These are phyloP conservation scores for Drosophila ananassae DNA, from an alignment of 1,140 invertebrate species.

Conservation along the genomic window DNA sequence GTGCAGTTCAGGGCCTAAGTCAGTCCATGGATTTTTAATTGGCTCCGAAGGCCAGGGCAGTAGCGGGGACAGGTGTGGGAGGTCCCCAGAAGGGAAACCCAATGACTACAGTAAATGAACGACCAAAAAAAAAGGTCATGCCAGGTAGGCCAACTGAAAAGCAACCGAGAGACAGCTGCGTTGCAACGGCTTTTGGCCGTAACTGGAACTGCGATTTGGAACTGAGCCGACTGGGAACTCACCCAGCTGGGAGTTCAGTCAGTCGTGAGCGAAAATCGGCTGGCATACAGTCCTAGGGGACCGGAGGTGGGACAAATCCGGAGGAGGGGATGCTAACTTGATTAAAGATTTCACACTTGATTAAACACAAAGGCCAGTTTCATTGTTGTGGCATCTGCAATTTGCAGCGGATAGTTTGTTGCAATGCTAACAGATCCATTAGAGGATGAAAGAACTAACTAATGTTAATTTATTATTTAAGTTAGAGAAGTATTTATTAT, in stretches of 20 bases:
- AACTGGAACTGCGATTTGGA: conserved; percentile 41
- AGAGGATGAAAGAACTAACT: background rate
- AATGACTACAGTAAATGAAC: conserved; percentile 21
- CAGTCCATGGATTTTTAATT: conserved; percentile 68
- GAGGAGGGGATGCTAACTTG: conserved; percentile 33
- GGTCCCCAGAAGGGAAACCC: conserved; percentile 37
- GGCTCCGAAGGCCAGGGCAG: conserved; percentile 44
- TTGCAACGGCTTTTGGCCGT: conserved; percentile 45
- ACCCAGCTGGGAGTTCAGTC: conserved; percentile 44
- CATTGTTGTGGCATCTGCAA: conserved; percentile 3
- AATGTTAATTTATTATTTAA: too few species aligned
- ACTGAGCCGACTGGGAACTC: conserved; percentile 13
- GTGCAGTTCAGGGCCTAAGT: conserved; percentile 63
- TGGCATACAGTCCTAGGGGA: background rate
- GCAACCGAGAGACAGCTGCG: conserved; percentile 57
- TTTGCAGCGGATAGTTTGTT: conserved; percentile 24
- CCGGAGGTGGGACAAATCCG: background rate
- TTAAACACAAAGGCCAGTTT: conserved; percentile 50
- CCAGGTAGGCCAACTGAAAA: conserved; percentile 53
- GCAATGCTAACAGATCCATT: background rate
- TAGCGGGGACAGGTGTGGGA: conserved; percentile 56
- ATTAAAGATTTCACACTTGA: conserved; percentile 79
- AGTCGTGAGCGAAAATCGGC: conserved; percentile 28
- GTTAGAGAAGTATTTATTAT: too few species aligned
- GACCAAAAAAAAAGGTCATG: conserved; percentile 56